phyloP scores from a whole-genome alignment of 1,140 invertebrate species.

The Wiebesia pumilae region DNA sequence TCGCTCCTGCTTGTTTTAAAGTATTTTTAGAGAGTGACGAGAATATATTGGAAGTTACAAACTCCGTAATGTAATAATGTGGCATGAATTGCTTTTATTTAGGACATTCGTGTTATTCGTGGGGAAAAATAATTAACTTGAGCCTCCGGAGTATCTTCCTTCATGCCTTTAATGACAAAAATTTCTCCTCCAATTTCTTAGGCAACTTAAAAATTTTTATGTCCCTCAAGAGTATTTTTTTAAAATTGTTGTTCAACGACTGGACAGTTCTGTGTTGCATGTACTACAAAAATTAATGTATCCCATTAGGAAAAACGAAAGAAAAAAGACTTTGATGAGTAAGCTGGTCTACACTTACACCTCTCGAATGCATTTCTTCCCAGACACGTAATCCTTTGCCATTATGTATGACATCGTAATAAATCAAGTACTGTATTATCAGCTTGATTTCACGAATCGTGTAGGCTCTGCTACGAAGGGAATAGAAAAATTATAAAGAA shows the following conservation, averaged over 20 bases:
- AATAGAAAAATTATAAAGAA: neutral
- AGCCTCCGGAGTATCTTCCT: neutral
- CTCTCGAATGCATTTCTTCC: constrained; percentile 10
- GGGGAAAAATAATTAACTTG: no score
- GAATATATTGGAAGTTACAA: no score
- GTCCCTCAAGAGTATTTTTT: constrained; percentile 1
- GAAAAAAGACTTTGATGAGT: neutral
- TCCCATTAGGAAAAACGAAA: neutral
- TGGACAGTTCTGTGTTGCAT: constrained; percentile 1
- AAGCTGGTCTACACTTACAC: constrained; percentile 16
- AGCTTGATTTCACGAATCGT: neutral
- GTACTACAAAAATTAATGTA: constrained; percentile 11
- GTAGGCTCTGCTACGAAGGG: neutral
- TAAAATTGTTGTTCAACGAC: constrained; percentile 39
- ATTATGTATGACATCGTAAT: neutral
- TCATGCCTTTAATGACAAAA: neutral
- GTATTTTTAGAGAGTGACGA: neutral
- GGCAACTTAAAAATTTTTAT: constrained; percentile 10
- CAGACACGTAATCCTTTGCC: neutral
- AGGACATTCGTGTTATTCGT: no score
- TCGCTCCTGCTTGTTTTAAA: no score
- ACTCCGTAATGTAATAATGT: no score
- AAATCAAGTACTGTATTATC: constrained; percentile 25
- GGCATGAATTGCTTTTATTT: no score
- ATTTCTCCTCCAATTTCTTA: neutral